Evolutionary conservation across 2,113 vertebrate genomes (phyloP), one percentile per base, ranked within the genome.

Genomic region (Toxostoma redivivum): DNA sequence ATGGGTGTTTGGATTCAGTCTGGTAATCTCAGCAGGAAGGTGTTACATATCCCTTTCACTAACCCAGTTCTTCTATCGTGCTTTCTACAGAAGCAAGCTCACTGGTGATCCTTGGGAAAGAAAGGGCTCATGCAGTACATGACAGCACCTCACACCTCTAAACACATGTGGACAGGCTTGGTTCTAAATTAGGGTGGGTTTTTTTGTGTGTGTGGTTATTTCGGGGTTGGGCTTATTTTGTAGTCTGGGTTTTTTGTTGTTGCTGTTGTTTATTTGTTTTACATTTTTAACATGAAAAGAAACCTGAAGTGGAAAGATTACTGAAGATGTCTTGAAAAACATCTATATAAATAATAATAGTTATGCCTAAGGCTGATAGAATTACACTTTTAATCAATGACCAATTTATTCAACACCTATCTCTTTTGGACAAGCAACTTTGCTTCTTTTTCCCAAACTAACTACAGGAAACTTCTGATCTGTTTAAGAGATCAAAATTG

Each of bases 171-270:
- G 28, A 38, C 27, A 65, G 30, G 27, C 30, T 35, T 69, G 50
- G 7, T 77, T n/a, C 33, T 33, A 80, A 54, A n/a, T 4, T 48
- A 11, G 24, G 20, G 6, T n/a, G n/a, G 20, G 6, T 0, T 5
- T 8, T 51, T 40, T 12, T 51, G 15, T 45, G 24, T 33, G 4
- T 10, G 7, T 20, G 2, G 7, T 40, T 61, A 62, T 16, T 71
- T 33, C 24, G 10, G 12, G 3, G 9, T 40, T 69, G 9, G 5
- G 7, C 7, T 37, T 69, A 11, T 28, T 90, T 90, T 57, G 21
- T 27, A 25, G 10, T 65, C 58, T 23, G 13, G 20, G 10, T 1
- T 51, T 35, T 24, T 44, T 47, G 23, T 42, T 19, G 28, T 22
- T 30, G 15, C 21, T 38, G 14, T n/a, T n/a, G 37, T 42, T 67